Evolutionary conservation across 2,797 vertebrate genomes (phyloP), one percentile per base, ranked within the genome.

Genomic region (Rhinophrynus dorsalis): DNA sequence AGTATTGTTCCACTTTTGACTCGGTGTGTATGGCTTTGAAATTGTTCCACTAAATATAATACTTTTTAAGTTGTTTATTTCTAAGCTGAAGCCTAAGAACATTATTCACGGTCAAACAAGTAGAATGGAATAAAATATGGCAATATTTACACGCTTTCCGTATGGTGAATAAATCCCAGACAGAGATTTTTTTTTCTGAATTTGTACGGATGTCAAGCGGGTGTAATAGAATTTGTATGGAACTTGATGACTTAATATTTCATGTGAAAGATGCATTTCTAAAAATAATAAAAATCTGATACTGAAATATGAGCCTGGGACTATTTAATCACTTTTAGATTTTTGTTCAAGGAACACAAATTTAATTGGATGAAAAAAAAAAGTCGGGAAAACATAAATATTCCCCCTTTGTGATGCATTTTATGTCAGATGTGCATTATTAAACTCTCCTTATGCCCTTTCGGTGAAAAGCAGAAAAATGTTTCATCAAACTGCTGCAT

Each of bases 191-290:
- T 24, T 40, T 51, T 30, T 50, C 52, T 17, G 23, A 52, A 33
- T 58, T 48, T 42, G 42, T 30, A 15, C 27, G 26, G 42, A 52
- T 73, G 69, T 73, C 69, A 66, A 6, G 44, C 29, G 32, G 45
- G 40, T 42, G 45, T 73, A 73, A 73, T 66, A 48, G 69, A 35
- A 66, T 73, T 73, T 73, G 69, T 73, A 73, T 73, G 55, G 69
- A 73, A 57, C 61, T 12, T 10, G 44, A 59, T 42, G 61, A 50
- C 61, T 73, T 66, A 73, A 73, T 73, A 73, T 73, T 66, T 66
- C 61, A 66, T 66, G 64, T 20, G n/a, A 32, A 66, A 72, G 61
- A 56, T 73, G 50, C 54, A 73, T 73, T 66, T 60, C 69, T 66
- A 58, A 15, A 66, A 73, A 66, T 73, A 66, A 73, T 66, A 61